phyloP scores from a whole-genome alignment of 2,797 vertebrate species.

The Sciurus vulgaris region DNA sequence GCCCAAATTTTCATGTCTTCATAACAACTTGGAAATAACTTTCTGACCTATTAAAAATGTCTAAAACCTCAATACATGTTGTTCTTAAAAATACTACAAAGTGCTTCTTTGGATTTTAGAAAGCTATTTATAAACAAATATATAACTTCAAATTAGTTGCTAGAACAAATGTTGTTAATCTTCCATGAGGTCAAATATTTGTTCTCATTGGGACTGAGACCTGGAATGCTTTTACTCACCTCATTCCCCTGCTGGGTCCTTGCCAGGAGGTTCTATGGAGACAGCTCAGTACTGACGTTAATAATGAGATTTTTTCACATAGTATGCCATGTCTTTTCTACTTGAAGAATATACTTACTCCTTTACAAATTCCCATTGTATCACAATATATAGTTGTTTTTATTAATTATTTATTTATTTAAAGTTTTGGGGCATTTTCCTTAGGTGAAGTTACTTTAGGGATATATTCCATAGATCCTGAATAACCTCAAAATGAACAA shows the following conservation, averaged over 20 bases:
- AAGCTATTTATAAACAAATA: conserved; percentile 12
- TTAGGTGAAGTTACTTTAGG: not conserved
- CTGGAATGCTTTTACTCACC: not conserved
- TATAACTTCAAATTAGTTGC: not conserved
- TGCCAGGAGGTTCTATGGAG: not conserved
- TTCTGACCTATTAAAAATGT: conserved; percentile 16
- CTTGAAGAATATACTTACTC: not conserved
- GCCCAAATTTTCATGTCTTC: not conserved
- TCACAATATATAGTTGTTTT: not conserved
- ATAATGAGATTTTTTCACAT: not conserved
- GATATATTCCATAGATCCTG: not conserved
- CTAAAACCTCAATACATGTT: not conserved
- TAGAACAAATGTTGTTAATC: not conserved
- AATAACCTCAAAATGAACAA: not conserved
- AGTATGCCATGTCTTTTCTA: not conserved
- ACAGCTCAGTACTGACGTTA: not conserved
- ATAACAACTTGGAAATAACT: conserved; percentile 36
- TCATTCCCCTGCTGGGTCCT: no score
- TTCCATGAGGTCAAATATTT: not conserved
- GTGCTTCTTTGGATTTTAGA: not conserved
- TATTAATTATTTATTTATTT: not conserved
- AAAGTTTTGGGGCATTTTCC: not conserved
- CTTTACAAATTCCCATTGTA: not conserved
- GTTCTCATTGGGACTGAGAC: not conserved
- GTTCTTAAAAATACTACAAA: not conserved